Percentiles rank a stretch among this genome's conserved stretches.
Conservation (phyloP, 2,797 vertebrate species). For the Epinephelus coioides region DNA sequence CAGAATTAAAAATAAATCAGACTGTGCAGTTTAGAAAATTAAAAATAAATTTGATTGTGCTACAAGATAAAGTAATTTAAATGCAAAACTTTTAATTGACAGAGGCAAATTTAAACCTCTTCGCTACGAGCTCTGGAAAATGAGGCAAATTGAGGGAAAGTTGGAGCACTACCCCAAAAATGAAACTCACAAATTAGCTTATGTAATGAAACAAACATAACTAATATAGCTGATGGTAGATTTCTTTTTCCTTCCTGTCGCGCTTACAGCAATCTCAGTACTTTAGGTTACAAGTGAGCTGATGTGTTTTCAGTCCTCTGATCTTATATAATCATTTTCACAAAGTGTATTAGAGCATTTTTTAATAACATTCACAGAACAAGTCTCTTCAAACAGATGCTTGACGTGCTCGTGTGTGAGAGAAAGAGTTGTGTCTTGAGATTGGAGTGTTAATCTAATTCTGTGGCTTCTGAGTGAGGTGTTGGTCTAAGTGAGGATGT, state of each 20-base stretch:
- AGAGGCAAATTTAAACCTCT: background rate
- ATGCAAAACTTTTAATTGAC: background rate
- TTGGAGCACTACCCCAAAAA: background rate
- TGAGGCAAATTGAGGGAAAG: background rate
- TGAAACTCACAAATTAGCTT: background rate
- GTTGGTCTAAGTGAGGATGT: slow-evolving; percentile 72
- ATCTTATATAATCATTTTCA: slow-evolving; percentile 35
- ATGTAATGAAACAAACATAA: background rate
- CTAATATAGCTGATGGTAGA: background rate
- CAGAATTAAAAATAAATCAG: background rate
- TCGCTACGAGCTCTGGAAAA: background rate
- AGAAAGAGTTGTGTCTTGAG: slow-evolving; percentile 43
- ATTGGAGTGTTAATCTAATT: slow-evolving; percentile 70
- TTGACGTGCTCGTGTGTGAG: slow-evolving; percentile 51
- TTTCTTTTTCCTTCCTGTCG: background rate
- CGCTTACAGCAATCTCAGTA: background rate
- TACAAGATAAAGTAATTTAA: background rate
- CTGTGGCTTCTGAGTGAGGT: slow-evolving; percentile 65
- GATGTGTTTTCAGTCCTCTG: slow-evolving; percentile 1
- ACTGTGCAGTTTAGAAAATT: background rate
- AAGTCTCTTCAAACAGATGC: slow-evolving; percentile 48
- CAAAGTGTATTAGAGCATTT: slow-evolving; percentile 10
- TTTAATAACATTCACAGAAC: slow-evolving; percentile 9
- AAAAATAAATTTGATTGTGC: background rate
- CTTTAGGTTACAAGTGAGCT: background rate